phyloP scores from a whole-genome alignment of 1,140 invertebrate species.

The Drosophila mojavensis region DNA sequence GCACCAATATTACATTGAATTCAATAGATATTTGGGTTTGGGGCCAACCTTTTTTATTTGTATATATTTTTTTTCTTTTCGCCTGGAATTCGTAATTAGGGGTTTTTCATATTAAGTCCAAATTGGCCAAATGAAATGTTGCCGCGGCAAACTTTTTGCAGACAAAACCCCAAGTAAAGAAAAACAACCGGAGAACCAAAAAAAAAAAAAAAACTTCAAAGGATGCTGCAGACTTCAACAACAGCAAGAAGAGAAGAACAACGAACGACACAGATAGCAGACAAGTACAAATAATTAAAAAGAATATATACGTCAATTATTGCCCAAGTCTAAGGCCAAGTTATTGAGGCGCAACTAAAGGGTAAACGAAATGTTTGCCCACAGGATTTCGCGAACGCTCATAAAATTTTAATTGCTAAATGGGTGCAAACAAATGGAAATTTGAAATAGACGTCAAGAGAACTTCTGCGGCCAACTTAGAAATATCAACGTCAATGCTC shows the following conservation, averaged over 20 bases:
- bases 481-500: conserved; percentile 50
- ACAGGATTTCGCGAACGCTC: conserved; percentile 30
- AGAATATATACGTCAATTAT: conserved; percentile 27
- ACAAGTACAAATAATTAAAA: conserved; percentile 39
- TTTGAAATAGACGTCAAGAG: conserved; percentile 46
- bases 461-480: conserved; percentile 52
- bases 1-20: conserved; percentile 23
- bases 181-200: conserved; percentile 38
- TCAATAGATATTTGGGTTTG: conserved; percentile 1
- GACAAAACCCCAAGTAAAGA: conserved; percentile 15
- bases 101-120: conserved; percentile 18
- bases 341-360: conserved; percentile 7
- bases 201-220: conserved; percentile 11
- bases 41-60: conserved; percentile 36
- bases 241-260: conserved; percentile 9
- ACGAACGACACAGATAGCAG: background rate
- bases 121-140: conserved; percentile 36
- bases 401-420: conserved; percentile 60
- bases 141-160: conserved; percentile 4
- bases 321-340: background rate
- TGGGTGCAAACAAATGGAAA: conserved; percentile 29
- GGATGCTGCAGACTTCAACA: conserved; percentile 7
- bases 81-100: conserved; percentile 67
- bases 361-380: conserved; percentile 25
- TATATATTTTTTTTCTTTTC: background rate